A percentile compares a stretch with the other conserved stretches of the same genome.
These are phyloP conservation scores for Argentina silus DNA, from an alignment of 2,797 vertebrate species.

Conservation along the genomic window DNA sequence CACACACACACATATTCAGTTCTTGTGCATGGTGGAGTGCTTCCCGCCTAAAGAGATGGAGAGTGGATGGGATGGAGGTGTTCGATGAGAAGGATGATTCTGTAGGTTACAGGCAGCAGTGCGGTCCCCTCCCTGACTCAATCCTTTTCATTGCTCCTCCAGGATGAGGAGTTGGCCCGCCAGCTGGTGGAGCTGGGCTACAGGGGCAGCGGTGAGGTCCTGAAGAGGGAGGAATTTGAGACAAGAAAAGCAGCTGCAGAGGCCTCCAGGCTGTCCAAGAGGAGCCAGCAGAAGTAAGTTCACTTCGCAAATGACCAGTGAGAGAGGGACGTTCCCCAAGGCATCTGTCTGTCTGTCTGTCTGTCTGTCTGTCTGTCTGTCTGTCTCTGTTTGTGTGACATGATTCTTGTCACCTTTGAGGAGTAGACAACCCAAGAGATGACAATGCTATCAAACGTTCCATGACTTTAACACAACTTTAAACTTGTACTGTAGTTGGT, in stretches of 20 bases:
- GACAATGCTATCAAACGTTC: too few relatives aligned
- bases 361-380: slow-evolving; percentile 24
- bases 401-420: too few relatives aligned
- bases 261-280: slow-evolving; percentile 71
- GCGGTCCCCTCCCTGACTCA: slow-evolving; percentile 30
- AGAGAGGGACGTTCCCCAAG: slow-evolving; percentile 31
- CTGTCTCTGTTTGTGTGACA: slow-evolving; percentile 33
- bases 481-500: too few relatives aligned
- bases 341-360: slow-evolving; percentile 12
- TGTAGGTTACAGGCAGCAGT: too few relatives aligned
- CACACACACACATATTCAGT: not conserved
- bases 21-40: not conserved
- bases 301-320: slow-evolving; percentile 22
- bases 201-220: slow-evolving; percentile 77
- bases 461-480: too few relatives aligned
- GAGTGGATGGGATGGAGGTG: not conserved
- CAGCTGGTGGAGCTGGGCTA: slow-evolving; percentile 85
- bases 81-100: not conserved
- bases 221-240: slow-evolving; percentile 84
- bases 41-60: too few relatives aligned
- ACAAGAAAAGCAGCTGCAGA: slow-evolving; percentile 79
- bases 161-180: slow-evolving; percentile 82
- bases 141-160: slow-evolving; percentile 43
- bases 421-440: too few relatives aligned
- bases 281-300: slow-evolving; percentile 78